phyloP scores from a whole-genome alignment of 23 tunicate genomes.

The Phallusia fumigata region DNA sequence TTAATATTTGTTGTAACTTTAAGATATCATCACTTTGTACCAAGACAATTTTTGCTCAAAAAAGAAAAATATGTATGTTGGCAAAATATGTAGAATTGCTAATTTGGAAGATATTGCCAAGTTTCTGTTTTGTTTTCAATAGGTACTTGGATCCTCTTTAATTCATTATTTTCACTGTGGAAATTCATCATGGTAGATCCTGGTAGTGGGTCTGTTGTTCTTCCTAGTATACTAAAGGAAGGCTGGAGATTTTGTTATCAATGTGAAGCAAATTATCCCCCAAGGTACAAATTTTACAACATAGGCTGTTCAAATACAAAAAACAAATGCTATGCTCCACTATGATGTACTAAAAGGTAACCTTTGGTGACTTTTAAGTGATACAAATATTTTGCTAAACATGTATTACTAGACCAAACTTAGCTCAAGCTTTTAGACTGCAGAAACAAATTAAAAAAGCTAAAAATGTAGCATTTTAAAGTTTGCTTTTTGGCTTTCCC shows the following conservation, averaged over 20 bases:
- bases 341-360: no score
- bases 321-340: no score
- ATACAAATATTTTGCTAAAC: no score
- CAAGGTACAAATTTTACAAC: slow-evolving; percentile 55
- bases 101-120: no score
- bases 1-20: no score
- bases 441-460: no score
- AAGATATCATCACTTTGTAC: not conserved
- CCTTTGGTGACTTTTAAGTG: no score
- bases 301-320: no score
- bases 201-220: slow-evolving; percentile 34
- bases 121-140: not conserved
- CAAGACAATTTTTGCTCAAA: not conserved
- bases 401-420: no score
- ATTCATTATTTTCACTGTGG: slow-evolving; percentile 54
- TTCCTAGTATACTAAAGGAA: slow-evolving; percentile 44
- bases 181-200: slow-evolving; percentile 56
- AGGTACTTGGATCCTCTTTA: slow-evolving; percentile 70
- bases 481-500: no score
- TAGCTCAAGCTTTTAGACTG: no score
- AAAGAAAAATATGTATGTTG: not conserved
- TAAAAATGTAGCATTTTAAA: no score
- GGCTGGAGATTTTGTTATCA: slow-evolving; percentile 81
- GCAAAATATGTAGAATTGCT: not conserved
- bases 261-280: slow-evolving; percentile 81